Evolutionary conservation across 53 echinoderm and acorn worm genomes (phyloP).

Genomic region (Paelopatides confundens): DNA sequence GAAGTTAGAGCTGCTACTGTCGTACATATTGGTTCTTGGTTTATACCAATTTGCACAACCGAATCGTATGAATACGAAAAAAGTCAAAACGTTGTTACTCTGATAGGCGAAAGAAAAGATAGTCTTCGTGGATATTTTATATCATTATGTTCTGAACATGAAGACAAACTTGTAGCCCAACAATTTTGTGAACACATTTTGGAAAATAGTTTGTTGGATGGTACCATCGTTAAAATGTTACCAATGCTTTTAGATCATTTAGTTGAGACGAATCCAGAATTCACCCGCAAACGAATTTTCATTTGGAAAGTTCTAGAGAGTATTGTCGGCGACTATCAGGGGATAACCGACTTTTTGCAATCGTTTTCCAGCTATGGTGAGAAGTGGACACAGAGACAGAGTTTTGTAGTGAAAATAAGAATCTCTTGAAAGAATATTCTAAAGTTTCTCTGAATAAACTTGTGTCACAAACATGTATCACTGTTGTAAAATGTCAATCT

Average conservation of each 20-base stretch:
- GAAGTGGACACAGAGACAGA: neutral
- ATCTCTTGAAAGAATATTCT: neutral
- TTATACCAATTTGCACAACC: neutral
- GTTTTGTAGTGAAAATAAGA: neutral
- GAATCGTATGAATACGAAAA: neutral
- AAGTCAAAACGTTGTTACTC: neutral
- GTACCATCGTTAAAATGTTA: neutral
- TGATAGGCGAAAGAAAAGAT: neutral
- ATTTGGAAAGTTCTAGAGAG: neutral
- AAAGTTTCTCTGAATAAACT: too few species aligned
- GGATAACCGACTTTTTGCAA: neutral
- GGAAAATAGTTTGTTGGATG: neutral
- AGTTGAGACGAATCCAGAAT: neutral
- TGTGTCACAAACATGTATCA: neutral
- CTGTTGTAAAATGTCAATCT: neutral
- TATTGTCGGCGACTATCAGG: neutral
- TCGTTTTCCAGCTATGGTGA: neutral
- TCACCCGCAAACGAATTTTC: neutral
- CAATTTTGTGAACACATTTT: too few species aligned
- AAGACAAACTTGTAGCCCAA: neutral
- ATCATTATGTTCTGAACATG: neutral
- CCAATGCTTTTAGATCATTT: neutral
- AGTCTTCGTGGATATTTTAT: neutral
- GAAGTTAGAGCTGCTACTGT: neutral
- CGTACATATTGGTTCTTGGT: neutral